Percentiles rank a stretch among this genome's conserved stretches.
phyloP scores from a whole-genome alignment of 2,888 invertebrate genomes.

The Drosophila affinis region DNA sequence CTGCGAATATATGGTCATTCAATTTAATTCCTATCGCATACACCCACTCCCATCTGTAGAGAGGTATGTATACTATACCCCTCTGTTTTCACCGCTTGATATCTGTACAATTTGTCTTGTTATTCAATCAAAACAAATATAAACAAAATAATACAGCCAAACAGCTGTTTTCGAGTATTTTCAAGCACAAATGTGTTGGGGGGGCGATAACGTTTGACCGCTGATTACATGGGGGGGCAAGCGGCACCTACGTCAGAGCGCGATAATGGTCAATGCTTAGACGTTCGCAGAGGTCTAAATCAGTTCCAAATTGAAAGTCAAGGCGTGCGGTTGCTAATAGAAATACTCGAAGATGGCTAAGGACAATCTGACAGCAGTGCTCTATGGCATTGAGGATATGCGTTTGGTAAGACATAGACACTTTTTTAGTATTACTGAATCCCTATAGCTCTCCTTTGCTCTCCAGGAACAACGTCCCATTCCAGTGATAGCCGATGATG shows the following conservation, averaged over 20 bases:
- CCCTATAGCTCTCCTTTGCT: background rate
- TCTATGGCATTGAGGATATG: constrained; percentile 89
- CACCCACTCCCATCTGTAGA: background rate
- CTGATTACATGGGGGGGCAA: background rate
- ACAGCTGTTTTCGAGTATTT: constrained; percentile 22
- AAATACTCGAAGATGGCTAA: constrained; percentile 75
- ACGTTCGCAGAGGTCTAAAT: constrained; percentile 3
- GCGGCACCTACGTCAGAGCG: background rate
- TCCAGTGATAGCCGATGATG: constrained; percentile 90
- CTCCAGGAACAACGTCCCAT: constrained; percentile 91
- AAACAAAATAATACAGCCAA: background rate
- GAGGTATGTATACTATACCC: background rate
- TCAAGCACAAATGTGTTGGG: too few species aligned
- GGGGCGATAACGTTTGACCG: constrained; percentile 14
- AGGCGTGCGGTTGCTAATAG: constrained; percentile 11
- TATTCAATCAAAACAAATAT: background rate
- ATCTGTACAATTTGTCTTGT: background rate
- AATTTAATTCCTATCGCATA: background rate
- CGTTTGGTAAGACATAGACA: constrained; percentile 86
- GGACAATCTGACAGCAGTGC: constrained; percentile 90
- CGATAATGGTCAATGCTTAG: background rate
- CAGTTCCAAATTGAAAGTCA: constrained; percentile 37
- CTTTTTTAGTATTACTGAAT: background rate
- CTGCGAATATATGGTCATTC: background rate
- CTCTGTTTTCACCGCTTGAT: background rate